phyloP scores from a whole-genome alignment of 2,888 invertebrate species.

The Esperia sulphurella region DNA sequence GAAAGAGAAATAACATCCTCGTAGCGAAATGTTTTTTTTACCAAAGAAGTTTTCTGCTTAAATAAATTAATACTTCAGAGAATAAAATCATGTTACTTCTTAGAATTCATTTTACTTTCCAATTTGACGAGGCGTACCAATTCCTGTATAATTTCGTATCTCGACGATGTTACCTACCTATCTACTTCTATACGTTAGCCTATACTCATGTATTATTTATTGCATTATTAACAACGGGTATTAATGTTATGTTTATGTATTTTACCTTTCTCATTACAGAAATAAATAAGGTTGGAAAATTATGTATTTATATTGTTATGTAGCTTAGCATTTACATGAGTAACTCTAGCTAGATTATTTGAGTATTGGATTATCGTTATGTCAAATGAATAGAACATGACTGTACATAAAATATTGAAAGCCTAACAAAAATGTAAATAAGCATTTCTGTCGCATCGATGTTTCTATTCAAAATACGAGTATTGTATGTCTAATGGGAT shows the following conservation, averaged over 20 bases:
- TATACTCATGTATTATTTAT: conserved; percentile 18
- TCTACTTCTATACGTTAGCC: conserved; percentile 7
- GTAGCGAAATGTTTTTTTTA: conserved; percentile 3
- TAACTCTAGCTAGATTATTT: too few relatives aligned
- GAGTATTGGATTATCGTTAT: too few relatives aligned
- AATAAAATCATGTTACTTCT: background rate
- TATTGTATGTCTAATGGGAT: too few relatives aligned
- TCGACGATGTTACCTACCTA: background rate
- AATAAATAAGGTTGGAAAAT: background rate
- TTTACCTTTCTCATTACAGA: conserved; percentile 20
- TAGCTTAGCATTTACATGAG: conserved; percentile 36
- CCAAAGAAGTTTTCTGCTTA: conserved; percentile 5
- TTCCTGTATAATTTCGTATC: conserved; percentile 11
- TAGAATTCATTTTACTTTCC: background rate
- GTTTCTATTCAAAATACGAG: too few relatives aligned
- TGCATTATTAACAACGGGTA: conserved; percentile 33
- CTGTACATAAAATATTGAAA: too few relatives aligned
- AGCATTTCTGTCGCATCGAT: too few relatives aligned
- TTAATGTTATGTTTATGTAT: conserved; percentile 18
- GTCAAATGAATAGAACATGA: too few relatives aligned
- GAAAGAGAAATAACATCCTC: background rate
- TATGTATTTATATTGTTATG: conserved; percentile 41
- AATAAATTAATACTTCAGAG: background rate
- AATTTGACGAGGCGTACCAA: conserved; percentile 1
- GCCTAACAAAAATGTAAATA: too few relatives aligned